phyloP scores from a whole-genome alignment of 2,797 vertebrate species.

The Myotis vivesi region DNA sequence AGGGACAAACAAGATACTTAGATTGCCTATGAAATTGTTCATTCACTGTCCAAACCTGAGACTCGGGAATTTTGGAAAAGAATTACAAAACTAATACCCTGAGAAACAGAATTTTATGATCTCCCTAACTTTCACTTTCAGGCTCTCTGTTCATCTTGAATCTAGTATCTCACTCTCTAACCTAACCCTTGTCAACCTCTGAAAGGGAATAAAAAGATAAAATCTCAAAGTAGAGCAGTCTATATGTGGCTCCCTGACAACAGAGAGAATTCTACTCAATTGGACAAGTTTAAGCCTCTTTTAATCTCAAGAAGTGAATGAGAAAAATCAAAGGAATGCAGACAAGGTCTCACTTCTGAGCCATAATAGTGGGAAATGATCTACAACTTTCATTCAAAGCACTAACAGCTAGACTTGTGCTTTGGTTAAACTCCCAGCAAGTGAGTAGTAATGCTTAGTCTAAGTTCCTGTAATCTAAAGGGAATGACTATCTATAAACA shows the following conservation, averaged over 20 bases:
- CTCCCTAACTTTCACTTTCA: neutral
- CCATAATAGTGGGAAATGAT: accelerated
- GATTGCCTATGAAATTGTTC: neutral
- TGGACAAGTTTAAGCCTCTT: neutral
- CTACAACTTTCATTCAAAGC: neutral
- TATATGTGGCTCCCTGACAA: neutral
- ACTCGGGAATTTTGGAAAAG: neutral
- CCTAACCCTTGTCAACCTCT: neutral
- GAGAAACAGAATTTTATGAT: neutral
- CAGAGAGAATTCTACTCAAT: neutral
- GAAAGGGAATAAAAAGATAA: neutral
- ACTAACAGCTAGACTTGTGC: too few species aligned
- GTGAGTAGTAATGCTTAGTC: neutral
- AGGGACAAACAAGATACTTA: neutral
- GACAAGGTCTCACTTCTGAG: neutral
- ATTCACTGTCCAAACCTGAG: neutral
- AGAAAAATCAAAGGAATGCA: neutral
- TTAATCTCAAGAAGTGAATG: neutral
- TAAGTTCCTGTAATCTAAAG: neutral
- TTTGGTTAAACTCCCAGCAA: neutral
- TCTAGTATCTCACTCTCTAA: neutral
- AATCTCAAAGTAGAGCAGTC: neutral
- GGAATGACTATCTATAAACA: neutral
- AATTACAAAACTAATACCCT: neutral
- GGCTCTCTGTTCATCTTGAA: neutral